A percentile compares a stretch with the other conserved stretches of the same genome.
Conservation (phyloP, 2,797 vertebrate genomes). For the Hipposideros larvatus region DNA sequence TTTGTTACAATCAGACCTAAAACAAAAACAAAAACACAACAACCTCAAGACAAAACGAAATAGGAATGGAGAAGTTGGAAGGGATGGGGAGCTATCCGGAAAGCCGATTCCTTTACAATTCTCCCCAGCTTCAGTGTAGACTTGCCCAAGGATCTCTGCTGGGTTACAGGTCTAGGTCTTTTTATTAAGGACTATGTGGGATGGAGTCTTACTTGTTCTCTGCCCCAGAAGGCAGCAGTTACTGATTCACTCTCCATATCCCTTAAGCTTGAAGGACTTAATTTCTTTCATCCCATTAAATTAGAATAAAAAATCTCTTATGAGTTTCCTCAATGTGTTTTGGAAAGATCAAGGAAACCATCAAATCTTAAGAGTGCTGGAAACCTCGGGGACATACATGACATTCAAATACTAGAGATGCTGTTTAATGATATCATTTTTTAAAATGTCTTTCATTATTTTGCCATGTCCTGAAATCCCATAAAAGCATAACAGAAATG, state of each 20-base stretch:
- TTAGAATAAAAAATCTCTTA: conserved; percentile 71
- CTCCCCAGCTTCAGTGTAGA: not conserved
- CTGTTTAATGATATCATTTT: conserved; percentile 28
- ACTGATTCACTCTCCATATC: conserved; percentile 18
- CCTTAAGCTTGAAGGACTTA: conserved; percentile 68
- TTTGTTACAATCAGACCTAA: not conserved
- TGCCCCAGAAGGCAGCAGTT: not conserved
- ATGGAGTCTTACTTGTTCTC: not conserved
- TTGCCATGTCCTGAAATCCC: conserved; percentile 69
- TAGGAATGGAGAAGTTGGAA: not conserved
- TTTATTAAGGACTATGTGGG: conserved; percentile 25
- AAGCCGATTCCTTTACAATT: conserved; percentile 32
- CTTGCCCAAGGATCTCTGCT: conserved; percentile 8
- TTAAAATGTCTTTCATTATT: conserved; percentile 70
- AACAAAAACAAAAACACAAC: not conserved
- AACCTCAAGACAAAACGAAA: not conserved
- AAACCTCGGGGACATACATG: conserved; percentile 68
- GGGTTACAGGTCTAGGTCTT: not conserved
- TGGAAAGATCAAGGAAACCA: conserved; percentile 69
- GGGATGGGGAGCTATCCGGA: not conserved
- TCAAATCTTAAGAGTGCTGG: conserved; percentile 57
- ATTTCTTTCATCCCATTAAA: conserved; percentile 74
- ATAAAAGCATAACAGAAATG: conserved; percentile 68
- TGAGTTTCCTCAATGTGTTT: conserved; percentile 65
- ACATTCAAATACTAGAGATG: conserved; percentile 51